Evolutionary conservation across 2,888 invertebrate genomes (phyloP), one percentile per base, ranked within the genome.

Genomic region (Venusia cambrica): DNA sequence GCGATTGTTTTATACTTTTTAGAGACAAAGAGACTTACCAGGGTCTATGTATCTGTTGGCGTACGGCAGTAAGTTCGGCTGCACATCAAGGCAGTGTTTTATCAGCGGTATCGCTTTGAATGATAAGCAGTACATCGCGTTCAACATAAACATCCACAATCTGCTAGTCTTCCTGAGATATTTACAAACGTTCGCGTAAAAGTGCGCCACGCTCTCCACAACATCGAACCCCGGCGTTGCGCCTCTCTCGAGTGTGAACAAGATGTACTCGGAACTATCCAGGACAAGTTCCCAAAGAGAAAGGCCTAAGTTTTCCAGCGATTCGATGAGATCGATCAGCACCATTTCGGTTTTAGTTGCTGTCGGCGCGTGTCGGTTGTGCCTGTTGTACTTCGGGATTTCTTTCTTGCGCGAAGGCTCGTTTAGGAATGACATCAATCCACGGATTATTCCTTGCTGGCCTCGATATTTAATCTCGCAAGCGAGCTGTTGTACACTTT

Each of bases 101-200:
- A 87, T 67, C 1, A 88, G 52, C 3, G 72, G 60, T 5, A 81
- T 57, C 1, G 81, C 66, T 55, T 79, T 87, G 38, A 58, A 84
- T 26, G 76, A 71, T 12, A 84, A 62, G 39, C 84, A 85, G 46
- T 88, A 88, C 79, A 88, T 76, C 2, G 85, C 83, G 51, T 87
- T 81, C 21, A 87, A 45, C 32, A 87, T 63, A 34, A 88, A 87
- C 2, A 72, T 33, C 29, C 79, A 65, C 21, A 88, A 46, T 2
- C 73, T 64, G 38, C 66, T 71, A 38, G 65, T 72, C 25, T 69
- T 55, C 24, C 63, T 56, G 27, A 65, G 70, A 45, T 71, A 71
- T 47, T 75, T 68, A 48, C 88, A 88, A 7, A 83, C 39, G 5
- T 79, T 51, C 3, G 84, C 80, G 59, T 79, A 88, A 36, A 87